Conservation (phyloP, 2,797 vertebrate genomes). For the Echiichthys vipera region DNA sequence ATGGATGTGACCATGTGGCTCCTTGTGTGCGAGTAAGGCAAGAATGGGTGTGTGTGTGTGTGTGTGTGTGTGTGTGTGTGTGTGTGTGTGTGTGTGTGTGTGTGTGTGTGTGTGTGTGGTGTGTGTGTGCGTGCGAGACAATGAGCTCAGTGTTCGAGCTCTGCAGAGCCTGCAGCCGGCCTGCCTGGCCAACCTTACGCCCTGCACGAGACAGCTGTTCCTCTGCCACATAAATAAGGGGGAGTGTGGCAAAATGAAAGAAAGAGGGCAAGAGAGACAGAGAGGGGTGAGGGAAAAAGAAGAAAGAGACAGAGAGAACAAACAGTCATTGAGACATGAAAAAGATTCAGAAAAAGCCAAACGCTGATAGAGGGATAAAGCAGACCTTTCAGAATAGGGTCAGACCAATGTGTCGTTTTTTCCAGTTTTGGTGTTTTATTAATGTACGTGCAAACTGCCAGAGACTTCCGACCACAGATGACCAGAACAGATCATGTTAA, state of each 20-base stretch:
- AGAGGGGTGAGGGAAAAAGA: constrained; percentile 26
- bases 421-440: background rate
- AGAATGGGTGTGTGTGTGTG: constrained; percentile 37
- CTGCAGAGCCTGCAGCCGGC: constrained; percentile 66
- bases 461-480: background rate
- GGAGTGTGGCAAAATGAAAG: constrained; percentile 49
- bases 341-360: constrained; percentile 32
- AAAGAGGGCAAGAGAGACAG: constrained; percentile 32
- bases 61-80: constrained; percentile 32
- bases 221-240: constrained; percentile 69
- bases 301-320: constrained; percentile 50
- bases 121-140: constrained; percentile 65
- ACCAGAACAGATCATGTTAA: background rate
- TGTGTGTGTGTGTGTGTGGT: constrained; percentile 14
- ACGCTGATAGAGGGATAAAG: constrained; percentile 17
- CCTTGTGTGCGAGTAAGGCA: constrained; percentile 37
- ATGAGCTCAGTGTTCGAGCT: constrained; percentile 82
- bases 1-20: constrained; percentile 64
- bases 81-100: constrained; percentile 23
- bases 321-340: constrained; percentile 56
- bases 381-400: constrained; percentile 15
- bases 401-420: background rate
- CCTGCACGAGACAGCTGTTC: constrained; percentile 85
- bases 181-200: constrained; percentile 81
- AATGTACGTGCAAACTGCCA: background rate